Evolutionary conservation across 2,888 invertebrate genomes (phyloP).

Genomic region (Meganola albula): DNA sequence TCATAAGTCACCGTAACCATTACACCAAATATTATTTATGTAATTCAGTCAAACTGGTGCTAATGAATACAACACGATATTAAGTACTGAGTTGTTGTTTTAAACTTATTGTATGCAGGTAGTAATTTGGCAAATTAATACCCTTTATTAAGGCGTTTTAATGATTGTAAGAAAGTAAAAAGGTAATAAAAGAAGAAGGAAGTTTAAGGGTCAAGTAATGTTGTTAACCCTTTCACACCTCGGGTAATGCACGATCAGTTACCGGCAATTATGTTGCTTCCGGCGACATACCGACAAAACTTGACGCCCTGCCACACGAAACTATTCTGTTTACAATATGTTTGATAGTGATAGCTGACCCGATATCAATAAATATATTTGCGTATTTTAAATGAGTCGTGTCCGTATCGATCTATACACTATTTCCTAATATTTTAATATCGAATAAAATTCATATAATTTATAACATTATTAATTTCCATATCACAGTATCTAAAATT

Average conservation of each 20-base stretch:
- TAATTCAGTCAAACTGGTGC: conserved; percentile 34
- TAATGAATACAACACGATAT: too few relatives aligned
- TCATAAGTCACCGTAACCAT: conserved; percentile 43
- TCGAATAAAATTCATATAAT: too few relatives aligned
- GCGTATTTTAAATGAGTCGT: too few relatives aligned
- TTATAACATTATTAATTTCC: too few relatives aligned
- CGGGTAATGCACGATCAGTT: conserved; percentile 63
- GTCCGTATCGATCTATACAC: too few relatives aligned
- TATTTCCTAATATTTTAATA: too few relatives aligned
- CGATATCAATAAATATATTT: conserved; percentile 13
- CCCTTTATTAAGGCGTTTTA: too few relatives aligned
- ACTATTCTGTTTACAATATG: conserved; percentile 28
- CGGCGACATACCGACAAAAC: conserved; percentile 49
- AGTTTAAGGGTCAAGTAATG: conserved; percentile 66
- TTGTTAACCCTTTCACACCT: conserved; percentile 74
- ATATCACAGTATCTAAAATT: too few relatives aligned
- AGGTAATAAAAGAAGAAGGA: conserved; percentile 36
- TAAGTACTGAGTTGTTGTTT: too few relatives aligned
- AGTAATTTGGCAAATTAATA: too few relatives aligned
- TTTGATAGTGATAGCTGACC: conserved; percentile 22
- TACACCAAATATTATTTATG: too few relatives aligned
- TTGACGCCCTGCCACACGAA: conserved; percentile 36
- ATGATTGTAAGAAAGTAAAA: conserved; percentile 9
- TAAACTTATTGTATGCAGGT: too few relatives aligned
- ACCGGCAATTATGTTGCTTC: conserved; percentile 67